Evolutionary conservation across 2,888 invertebrate genomes (phyloP).

Genomic region (Perizoma affinitatum): DNA sequence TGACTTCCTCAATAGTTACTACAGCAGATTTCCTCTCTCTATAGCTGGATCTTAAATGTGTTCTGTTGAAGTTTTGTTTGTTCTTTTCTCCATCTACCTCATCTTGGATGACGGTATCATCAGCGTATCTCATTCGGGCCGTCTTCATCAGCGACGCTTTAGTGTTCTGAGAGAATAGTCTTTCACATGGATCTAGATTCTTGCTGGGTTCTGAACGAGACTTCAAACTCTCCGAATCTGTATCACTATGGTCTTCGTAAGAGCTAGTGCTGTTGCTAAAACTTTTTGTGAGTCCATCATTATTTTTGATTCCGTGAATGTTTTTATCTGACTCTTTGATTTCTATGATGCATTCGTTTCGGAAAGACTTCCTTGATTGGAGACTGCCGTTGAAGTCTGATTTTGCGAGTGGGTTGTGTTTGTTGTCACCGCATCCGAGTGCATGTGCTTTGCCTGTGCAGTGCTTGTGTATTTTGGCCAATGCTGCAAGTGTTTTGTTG

Average conservation of each 20-base stretch:
- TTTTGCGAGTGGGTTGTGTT: conserved; percentile 72
- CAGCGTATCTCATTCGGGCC: conserved; percentile 83
- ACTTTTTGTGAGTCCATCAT: conserved; percentile 71
- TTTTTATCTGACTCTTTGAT: conserved; percentile 69
- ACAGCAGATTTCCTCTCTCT: conserved; percentile 75
- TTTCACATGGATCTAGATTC: conserved; percentile 72
- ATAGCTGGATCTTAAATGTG: conserved; percentile 70
- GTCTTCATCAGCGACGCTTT: conserved; percentile 85
- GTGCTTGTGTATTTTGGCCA: conserved; percentile 86
- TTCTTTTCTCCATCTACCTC: conserved; percentile 76
- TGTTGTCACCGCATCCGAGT: conserved; percentile 86
- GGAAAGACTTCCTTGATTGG: conserved; percentile 73
- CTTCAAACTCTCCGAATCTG: conserved; percentile 84
- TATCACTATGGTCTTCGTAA: conserved; percentile 87
- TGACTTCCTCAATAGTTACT: conserved; percentile 79
- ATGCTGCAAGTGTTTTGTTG: conserved; percentile 79
- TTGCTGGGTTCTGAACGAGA: conserved; percentile 62
- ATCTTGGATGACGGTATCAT: conserved; percentile 73
- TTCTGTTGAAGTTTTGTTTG: conserved; percentile 66
- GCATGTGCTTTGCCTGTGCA: conserved; percentile 92
- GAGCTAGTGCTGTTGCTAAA: conserved; percentile 86
- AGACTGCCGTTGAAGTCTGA: conserved; percentile 77
- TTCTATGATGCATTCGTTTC: conserved; percentile 73
- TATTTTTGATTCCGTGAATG: conserved; percentile 54
- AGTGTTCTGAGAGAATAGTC: conserved; percentile 83